phyloP scores from a whole-genome alignment of 2,113 vertebrate genomes.

The cattle (Bos taurus) region DNA sequence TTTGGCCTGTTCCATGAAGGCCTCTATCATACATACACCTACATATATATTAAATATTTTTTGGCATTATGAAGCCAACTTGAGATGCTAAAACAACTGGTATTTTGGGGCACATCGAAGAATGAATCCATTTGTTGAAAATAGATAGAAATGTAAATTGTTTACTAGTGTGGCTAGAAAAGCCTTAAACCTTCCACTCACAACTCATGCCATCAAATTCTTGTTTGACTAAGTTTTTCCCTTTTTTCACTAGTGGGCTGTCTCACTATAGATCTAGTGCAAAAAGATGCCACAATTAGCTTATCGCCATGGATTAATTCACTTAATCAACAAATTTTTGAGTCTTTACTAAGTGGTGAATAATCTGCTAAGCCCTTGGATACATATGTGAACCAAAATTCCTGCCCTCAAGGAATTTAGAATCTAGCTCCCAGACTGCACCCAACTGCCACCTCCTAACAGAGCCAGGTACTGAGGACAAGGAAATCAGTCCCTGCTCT shows the following conservation, averaged over 20 bases:
- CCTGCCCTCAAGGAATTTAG: background rate
- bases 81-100: background rate
- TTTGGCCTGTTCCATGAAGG: background rate
- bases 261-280: background rate
- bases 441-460: background rate
- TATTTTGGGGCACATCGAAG: background rate
- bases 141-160: background rate
- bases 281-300: background rate
- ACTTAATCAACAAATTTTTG: background rate
- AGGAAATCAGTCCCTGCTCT: background rate
- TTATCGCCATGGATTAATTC: background rate
- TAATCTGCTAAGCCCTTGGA: background rate
- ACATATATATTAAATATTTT: background rate
- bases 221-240: background rate
- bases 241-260: background rate
- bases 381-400: background rate
- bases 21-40: background rate
- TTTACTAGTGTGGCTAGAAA: background rate
- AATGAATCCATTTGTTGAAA: background rate
- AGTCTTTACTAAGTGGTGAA: background rate
- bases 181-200: background rate
- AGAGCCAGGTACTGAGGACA: background rate
- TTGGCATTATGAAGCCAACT: background rate
- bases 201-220: background rate
- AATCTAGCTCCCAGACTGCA: background rate